These are phyloP conservation scores for Saguinus midas DNA, from an alignment of 2,113 vertebrate genomes.

Conservation along the genomic window DNA sequence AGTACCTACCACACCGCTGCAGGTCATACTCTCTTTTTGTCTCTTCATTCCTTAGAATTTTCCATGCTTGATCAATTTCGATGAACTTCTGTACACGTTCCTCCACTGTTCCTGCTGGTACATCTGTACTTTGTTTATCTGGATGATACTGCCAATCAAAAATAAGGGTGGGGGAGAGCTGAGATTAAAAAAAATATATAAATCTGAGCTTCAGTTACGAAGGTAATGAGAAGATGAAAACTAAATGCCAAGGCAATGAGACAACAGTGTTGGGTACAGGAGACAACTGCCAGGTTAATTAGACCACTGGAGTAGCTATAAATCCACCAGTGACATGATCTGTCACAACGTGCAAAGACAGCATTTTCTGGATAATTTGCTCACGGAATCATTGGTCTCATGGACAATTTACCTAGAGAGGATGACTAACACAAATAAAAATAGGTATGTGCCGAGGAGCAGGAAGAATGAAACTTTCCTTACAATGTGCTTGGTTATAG, in stretches of 20 bases:
- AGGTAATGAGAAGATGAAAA: conserved; percentile 68
- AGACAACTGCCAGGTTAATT: conserved; percentile 85
- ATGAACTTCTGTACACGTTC: conserved; percentile 88
- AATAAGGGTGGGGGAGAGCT: background rate
- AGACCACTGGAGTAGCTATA: conserved; percentile 80
- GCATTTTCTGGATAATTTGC: conserved; percentile 93
- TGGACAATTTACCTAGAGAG: conserved; percentile 91
- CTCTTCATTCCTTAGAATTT: conserved; percentile 91
- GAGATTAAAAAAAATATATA: conserved; percentile 55
- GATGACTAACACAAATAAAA: conserved; percentile 86
- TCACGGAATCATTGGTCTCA: conserved; percentile 89
- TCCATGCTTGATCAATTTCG: conserved; percentile 92
- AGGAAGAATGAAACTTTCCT: background rate
- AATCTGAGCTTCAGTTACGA: conserved; percentile 51
- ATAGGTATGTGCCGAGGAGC: conserved; percentile 75
- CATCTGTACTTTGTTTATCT: conserved; percentile 88
- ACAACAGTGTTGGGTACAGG: conserved; percentile 64
- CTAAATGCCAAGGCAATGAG: conserved; percentile 74
- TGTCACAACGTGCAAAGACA: conserved; percentile 81
- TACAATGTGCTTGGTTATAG: background rate
- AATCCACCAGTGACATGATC: conserved; percentile 79
- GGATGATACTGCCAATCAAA: conserved; percentile 90
- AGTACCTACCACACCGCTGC: conserved; percentile 88
- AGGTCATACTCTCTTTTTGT: conserved; percentile 90
- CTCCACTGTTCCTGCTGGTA: conserved; percentile 82